These are phyloP conservation scores for Limnephilus auricula DNA, from an alignment of 2,888 invertebrate genomes.

Conservation along the genomic window DNA sequence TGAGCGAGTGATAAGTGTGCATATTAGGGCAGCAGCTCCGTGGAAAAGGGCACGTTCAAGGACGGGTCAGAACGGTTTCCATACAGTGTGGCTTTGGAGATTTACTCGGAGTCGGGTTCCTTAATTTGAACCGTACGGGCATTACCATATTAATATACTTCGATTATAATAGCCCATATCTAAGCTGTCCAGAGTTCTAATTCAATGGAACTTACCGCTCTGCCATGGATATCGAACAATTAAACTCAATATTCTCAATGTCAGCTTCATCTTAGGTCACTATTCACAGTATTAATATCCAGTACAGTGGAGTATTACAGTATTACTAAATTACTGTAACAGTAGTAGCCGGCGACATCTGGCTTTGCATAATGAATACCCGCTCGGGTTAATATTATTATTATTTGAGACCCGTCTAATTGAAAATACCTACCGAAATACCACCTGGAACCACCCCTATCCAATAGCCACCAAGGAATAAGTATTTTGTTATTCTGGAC, in stretches of 20 bases:
- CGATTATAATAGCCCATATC: background rate
- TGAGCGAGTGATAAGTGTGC: no score
- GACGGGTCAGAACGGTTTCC: no score
- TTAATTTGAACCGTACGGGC: no score
- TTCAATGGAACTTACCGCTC: background rate
- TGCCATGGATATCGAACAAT: background rate
- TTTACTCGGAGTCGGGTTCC: no score
- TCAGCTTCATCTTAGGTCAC: background rate
- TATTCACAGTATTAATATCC: background rate
- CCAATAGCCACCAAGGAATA: background rate
- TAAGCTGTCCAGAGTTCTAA: background rate
- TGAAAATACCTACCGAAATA: conserved; percentile 14
- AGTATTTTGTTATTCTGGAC: no score
- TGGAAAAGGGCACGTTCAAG: no score
- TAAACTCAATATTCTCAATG: background rate
- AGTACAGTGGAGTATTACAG: background rate
- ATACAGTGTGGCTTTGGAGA: no score
- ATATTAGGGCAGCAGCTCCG: no score
- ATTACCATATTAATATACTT: no score
- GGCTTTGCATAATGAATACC: conserved; percentile 15
- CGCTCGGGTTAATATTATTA: conserved; percentile 8
- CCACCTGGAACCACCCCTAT: background rate
- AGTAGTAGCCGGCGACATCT: background rate
- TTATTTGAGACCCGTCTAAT: conserved; percentile 3
- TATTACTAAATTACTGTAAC: no score